Base-by-base conservation (phyloP, 2,113 vertebrate genomes). In the Budorcas taxicolor region DNA sequence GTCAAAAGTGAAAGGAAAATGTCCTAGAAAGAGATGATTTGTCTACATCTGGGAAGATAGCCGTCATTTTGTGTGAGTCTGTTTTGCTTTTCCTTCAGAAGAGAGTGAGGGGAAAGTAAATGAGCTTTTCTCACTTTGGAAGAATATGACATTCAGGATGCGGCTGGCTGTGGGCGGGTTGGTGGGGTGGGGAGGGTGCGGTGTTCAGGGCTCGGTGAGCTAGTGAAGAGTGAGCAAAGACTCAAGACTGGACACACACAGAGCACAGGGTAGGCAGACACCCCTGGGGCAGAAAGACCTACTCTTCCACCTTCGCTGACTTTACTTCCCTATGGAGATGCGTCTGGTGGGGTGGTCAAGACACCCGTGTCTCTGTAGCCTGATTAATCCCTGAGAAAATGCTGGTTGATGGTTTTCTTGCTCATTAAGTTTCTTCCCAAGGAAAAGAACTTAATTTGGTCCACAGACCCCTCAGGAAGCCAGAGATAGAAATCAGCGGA, bases 1-100 rank as follows among this genome's bases (percentile, higher is more conserved):
- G 92, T 91, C 95, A 92, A 80, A 96, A 62, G 88, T n/a, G 36
- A 96, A 96, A 95, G 95, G 50, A 85, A 88, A 96, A 94, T 62
- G 33, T 91, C 94, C 90, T 7, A 6, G 36, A 91, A 81, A 80
- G 90, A 97, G 90, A 94, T 80, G 88, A 96, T 94, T 45, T 97
- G 74, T 90, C 93, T 92, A 71, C 15, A 33, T 85, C 92, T 60
- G 60, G 53, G 64, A 95, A 92, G 95, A 91, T n/a, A 93, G 6
- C 57, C 6, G 3, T 96, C 97, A 71, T 91, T 81, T 90, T 40
- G 11, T 64, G 89, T 81, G 84, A 94, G 50, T 94, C 95, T 96
- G 91, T 88, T 95, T 95, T 97, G 94, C 53, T 91, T 96, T 97
- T 74, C 74, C 90, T 96, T 95, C 57, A 74, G 71, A 57, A 81